A percentile compares a stretch with the other conserved stretches of the same genome.
phyloP scores from a whole-genome alignment of 2,888 invertebrate species.

The Amphipoea oculea region DNA sequence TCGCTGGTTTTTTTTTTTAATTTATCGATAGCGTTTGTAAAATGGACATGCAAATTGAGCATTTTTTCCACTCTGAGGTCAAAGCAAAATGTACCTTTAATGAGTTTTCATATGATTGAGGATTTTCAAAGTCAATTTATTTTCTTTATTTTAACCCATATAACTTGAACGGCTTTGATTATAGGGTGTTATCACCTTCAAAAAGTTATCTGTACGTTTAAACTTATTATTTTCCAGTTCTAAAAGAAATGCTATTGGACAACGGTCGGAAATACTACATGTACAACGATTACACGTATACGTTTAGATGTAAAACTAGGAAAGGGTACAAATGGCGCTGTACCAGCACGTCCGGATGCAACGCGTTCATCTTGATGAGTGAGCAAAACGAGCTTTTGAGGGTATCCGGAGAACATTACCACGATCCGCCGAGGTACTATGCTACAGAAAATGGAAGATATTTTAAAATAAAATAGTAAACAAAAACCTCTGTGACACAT shows the following conservation, averaged over 20 bases:
- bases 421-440: slow-evolving; percentile 51
- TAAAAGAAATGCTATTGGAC: slow-evolving; percentile 26
- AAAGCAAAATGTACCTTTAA: not conserved
- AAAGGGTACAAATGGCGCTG: slow-evolving; percentile 54
- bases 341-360: slow-evolving; percentile 54
- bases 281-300: slow-evolving; percentile 52
- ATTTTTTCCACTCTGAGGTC: too few relatives aligned
- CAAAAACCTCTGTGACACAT: not conserved
- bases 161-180: not conserved
- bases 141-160: not conserved
- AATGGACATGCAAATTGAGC: not conserved
- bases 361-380: slow-evolving; percentile 42
- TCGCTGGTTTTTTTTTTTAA: not conserved
- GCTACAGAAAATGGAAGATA: slow-evolving; percentile 41
- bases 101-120: not conserved
- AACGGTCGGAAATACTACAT: slow-evolving; percentile 53
- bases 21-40: not conserved
- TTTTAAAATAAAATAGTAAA: slow-evolving; percentile 1
- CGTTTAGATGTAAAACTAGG: slow-evolving; percentile 34
- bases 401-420: slow-evolving; percentile 40
- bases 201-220: not conserved
- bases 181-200: not conserved
- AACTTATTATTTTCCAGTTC: slow-evolving; percentile 42
- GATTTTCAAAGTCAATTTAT: not conserved
- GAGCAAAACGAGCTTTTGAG: slow-evolving; percentile 16